Evolutionary conservation across 2,113 vertebrate genomes (phyloP).

Genomic region (Actinemys pallida): DNA sequence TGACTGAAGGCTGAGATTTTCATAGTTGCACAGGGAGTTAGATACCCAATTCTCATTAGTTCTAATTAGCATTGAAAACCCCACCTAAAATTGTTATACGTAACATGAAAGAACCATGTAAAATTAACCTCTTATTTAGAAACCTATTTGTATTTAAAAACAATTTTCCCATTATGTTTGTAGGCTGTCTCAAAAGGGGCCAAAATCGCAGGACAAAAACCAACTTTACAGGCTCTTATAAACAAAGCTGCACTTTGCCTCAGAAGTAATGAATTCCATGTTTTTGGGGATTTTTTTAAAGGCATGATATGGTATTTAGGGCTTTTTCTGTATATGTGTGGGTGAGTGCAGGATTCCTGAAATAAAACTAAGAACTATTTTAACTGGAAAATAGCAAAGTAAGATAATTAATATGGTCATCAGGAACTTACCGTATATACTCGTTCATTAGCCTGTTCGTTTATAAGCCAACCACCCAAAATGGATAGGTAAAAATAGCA

Average conservation of each 20-base stretch:
- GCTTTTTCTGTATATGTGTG: not conserved
- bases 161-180: not conserved
- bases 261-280: not conserved
- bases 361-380: not conserved
- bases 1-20: not conserved
- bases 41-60: not conserved
- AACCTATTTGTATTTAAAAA: not conserved
- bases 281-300: not conserved
- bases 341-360: not conserved
- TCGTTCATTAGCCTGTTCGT: no score
- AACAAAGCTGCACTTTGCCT: not conserved
- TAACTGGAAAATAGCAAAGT: not conserved
- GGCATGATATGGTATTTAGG: not conserved
- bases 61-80: not conserved
- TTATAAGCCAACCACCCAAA: no score
- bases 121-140: not conserved
- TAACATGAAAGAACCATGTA: not conserved
- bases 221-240: not conserved
- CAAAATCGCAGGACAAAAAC: not conserved
- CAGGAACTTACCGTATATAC: not conserved
- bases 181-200: not conserved
- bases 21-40: not conserved
- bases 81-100: not conserved
- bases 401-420: not conserved
- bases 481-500: no score